Conservation (phyloP, 2,888 invertebrate genomes). For the Philaethria dido region DNA sequence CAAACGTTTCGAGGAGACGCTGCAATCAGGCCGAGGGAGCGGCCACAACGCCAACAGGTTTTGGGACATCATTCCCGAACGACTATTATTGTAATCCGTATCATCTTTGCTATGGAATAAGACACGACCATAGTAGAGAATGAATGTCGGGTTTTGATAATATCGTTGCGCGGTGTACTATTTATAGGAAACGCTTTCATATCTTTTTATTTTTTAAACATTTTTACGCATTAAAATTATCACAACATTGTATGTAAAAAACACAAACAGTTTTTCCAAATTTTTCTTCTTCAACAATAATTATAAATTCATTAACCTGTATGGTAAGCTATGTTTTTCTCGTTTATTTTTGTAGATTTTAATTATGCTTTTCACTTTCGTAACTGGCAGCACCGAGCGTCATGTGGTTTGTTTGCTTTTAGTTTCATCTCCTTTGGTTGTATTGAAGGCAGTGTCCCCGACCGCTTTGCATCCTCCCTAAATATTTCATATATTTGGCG, state of each 20-base stretch:
- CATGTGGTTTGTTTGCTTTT: constrained; percentile 69
- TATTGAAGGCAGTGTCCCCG: constrained; percentile 84
- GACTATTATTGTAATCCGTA: constrained; percentile 57
- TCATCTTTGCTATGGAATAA: constrained; percentile 33
- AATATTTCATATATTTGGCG: constrained; percentile 79
- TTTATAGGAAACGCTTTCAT: constrained; percentile 68
- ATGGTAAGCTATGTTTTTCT: constrained; percentile 53
- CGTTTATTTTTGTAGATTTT: constrained; percentile 60
- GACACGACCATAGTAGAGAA: background rate
- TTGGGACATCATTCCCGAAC: constrained; percentile 71
- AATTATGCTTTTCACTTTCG: constrained; percentile 58
- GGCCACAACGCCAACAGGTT: constrained; percentile 80
- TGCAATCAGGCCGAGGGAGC: constrained; percentile 83
- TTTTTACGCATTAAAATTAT: constrained; percentile 56
- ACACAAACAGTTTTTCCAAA: constrained; percentile 36
- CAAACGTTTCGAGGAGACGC: constrained; percentile 82
- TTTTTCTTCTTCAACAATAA: constrained; percentile 50
- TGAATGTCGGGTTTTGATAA: constrained; percentile 54
- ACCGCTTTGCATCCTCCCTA: constrained; percentile 82
- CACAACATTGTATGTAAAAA: constrained; percentile 32
- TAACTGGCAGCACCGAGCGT: constrained; percentile 66
- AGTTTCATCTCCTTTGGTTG: constrained; percentile 78
- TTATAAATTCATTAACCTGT: constrained; percentile 50
- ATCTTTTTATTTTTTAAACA: constrained; percentile 55
- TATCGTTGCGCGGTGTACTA: constrained; percentile 54